Conservation (phyloP, 2,797 vertebrate species). For the Euphonia xanthogaster region DNA sequence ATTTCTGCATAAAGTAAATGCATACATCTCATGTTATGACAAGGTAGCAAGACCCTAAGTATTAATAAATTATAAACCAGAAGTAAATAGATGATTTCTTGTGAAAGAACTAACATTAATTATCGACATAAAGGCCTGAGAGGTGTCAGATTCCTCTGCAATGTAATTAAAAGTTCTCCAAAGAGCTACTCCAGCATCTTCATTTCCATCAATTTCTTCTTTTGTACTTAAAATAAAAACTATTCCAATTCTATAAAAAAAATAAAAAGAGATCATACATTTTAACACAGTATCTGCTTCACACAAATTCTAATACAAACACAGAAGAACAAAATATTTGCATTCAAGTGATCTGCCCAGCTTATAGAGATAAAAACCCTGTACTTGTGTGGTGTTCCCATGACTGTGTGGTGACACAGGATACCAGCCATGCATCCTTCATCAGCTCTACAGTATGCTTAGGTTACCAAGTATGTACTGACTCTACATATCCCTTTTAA, state of each 20-base stretch:
- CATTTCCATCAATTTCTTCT: conserved; percentile 84
- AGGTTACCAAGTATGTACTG: not conserved
- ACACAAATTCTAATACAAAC: not conserved
- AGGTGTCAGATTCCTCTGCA: conserved; percentile 83
- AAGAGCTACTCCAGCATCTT: conserved; percentile 88
- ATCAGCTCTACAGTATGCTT: not conserved
- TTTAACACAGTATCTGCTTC: not conserved
- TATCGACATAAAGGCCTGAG: conserved; percentile 86
- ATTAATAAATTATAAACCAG: not conserved
- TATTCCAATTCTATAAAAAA: conserved; percentile 88
- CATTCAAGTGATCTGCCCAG: not conserved
- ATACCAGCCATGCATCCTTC: not conserved
- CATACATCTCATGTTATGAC: not conserved
- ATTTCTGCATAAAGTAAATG: not conserved
- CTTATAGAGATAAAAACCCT: accelerated
- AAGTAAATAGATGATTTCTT: not conserved
- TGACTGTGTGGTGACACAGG: not conserved
- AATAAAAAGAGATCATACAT: not conserved
- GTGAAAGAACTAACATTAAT: conserved; percentile 82
- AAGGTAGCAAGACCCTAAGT: not conserved
- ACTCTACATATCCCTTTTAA: not conserved
- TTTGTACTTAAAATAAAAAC: conserved; percentile 89
- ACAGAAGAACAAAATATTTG: not conserved
- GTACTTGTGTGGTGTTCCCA: not conserved
- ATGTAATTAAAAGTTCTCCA: conserved; percentile 91